Percentiles rank a stretch among this genome's conserved stretches.
Conservation (phyloP, 2,888 invertebrate genomes). For the Morinoia aosen region DNA sequence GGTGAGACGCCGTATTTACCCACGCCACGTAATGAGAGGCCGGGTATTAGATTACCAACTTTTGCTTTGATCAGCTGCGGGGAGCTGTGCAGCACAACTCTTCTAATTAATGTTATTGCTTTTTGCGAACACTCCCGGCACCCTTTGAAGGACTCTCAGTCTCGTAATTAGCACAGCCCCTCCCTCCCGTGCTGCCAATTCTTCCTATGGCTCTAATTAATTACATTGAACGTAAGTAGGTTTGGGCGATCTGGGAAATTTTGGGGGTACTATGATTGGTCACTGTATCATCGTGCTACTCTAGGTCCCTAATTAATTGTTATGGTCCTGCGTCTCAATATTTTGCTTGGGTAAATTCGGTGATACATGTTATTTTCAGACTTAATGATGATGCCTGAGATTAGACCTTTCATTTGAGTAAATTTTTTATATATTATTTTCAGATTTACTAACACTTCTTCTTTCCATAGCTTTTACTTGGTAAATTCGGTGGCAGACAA, state of each 20-base stretch:
- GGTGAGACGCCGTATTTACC: background rate
- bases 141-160: background rate
- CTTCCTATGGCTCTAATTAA: background rate
- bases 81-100: background rate
- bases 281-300: background rate
- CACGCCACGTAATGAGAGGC: background rate
- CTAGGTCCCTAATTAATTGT: too few species aligned
- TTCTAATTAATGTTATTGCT: conserved; percentile 7
- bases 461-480: too few species aligned
- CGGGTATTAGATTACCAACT: background rate
- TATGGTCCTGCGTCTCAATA: too few species aligned
- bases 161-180: background rate
- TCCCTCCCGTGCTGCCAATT: background rate
- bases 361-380: too few species aligned
- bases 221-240: background rate
- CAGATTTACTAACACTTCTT: too few species aligned
- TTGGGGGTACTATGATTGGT: background rate
- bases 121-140: background rate
- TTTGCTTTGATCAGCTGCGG: background rate
- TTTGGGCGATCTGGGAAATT: background rate
- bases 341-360: too few species aligned
- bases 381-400: too few species aligned
- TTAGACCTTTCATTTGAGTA: too few species aligned
- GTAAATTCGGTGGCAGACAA: too few species aligned
- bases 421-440: too few species aligned